Percentiles rank a stretch among this genome's conserved stretches.
Evolutionary conservation across 53 echinoderm and acorn worm genomes (phyloP).

Genomic region (Holothuria scabra): DNA sequence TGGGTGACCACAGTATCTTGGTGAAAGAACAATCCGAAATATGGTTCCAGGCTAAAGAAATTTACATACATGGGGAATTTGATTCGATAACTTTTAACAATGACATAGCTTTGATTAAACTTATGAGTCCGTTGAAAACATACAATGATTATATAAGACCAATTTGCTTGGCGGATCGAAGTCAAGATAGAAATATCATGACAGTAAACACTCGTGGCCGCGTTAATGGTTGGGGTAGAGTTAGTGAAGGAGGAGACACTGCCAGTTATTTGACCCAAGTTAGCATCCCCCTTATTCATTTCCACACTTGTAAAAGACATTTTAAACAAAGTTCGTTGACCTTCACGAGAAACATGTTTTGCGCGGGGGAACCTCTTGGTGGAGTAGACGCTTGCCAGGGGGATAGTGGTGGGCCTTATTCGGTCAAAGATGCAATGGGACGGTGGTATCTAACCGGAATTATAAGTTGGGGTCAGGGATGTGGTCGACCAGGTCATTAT

Average conservation of each 20-base stretch:
- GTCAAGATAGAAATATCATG: constrained; percentile 41
- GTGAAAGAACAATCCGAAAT: constrained; percentile 57
- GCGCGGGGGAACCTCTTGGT: constrained; percentile 60
- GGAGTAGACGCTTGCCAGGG: constrained; percentile 65
- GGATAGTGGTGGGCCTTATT: constrained; percentile 87
- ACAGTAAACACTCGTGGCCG: constrained; percentile 33
- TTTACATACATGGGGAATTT: constrained; percentile 60
- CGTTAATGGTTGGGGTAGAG: constrained; percentile 75
- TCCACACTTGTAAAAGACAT: constrained; percentile 50
- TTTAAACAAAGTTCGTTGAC: background rate
- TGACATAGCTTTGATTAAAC: constrained; percentile 81
- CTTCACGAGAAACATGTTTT: constrained; percentile 81
- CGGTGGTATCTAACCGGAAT: constrained; percentile 79
- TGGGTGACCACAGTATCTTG: constrained; percentile 78
- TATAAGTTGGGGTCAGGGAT: constrained; percentile 87
- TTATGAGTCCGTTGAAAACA: constrained; percentile 43
- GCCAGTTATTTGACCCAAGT: constrained; percentile 68
- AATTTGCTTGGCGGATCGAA: constrained; percentile 68
- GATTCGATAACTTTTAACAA: constrained; percentile 52
- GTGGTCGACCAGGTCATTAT: constrained; percentile 71
- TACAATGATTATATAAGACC: constrained; percentile 75
- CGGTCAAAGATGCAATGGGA: constrained; percentile 22
- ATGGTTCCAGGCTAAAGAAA: constrained; percentile 30
- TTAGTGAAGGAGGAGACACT: constrained; percentile 63
- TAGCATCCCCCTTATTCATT: constrained; percentile 56